phyloP scores from a whole-genome alignment of 2,888 invertebrate species.

The Sicus ferrugineus region DNA sequence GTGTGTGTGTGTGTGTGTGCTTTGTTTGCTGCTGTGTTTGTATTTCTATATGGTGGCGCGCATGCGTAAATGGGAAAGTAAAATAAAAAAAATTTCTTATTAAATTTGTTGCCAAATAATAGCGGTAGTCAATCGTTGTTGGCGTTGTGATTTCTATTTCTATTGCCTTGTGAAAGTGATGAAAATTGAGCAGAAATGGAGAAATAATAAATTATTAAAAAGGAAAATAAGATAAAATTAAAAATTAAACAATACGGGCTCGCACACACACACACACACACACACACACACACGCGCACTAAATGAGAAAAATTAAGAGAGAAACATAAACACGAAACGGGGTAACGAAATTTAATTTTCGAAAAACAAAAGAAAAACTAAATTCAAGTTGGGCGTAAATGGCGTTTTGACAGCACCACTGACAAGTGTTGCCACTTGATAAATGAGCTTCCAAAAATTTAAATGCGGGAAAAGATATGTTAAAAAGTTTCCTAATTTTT shows the following conservation, averaged over 20 bases:
- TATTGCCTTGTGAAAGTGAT: conserved; percentile 45
- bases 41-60: conserved; percentile 31
- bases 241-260: conserved; percentile 18
- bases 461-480: conserved; percentile 9
- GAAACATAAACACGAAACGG: conserved; percentile 18
- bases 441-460: conserved; percentile 18
- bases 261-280: neutral
- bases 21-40: neutral
- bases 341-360: conserved; percentile 7
- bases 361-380: neutral
- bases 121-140: conserved; percentile 10
- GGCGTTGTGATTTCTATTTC: conserved; percentile 29
- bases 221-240: conserved; percentile 30
- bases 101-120: conserved; percentile 4
- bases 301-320: conserved; percentile 17
- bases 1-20: conserved; percentile 5
- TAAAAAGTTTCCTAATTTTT: neutral
- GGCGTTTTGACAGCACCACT: conserved; percentile 19
- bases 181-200: conserved; percentile 49
- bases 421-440: conserved; percentile 27
- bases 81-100: conserved; percentile 21
- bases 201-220: conserved; percentile 33
- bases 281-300: neutral
- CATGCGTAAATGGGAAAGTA: conserved; percentile 15
- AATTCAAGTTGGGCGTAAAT: conserved; percentile 13